Base-by-base conservation (phyloP, 92 coral and sea anemone genomes). In the Phenganax stokvisi region DNA sequence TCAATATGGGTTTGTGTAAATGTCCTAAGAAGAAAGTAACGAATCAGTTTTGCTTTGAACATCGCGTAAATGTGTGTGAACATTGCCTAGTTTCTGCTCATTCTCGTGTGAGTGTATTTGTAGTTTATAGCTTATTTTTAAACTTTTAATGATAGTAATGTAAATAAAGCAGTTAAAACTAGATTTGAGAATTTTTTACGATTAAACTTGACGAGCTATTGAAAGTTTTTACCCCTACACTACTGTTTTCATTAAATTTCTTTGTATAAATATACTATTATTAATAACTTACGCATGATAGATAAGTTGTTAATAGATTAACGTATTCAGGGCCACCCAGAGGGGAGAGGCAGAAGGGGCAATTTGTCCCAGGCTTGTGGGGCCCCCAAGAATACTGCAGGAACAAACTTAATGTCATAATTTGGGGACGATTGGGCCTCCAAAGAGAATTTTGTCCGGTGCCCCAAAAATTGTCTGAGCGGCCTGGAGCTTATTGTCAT, bases 11-110 rank as follows among this genome's bases (percentile, higher is more conserved):
- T 17, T 85, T 96, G 62, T 96, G 99, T 78, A 96, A 96, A 85
- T 96, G 99, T 74, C 96, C 99, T 13, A 96, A 92, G 90, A 96
- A 96, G 90, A 96, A 96, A 75, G 99, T 96, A 7, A 96, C 99
- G 27, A 96, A 93, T 37, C 99, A 96, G 63, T 96, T 96, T 82
- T 96, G 99, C 93, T 96, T 96, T 71, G 99, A 96, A 96, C 99
- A 96, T 84, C 99, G 99, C 52, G 97, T 96, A 57, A 96, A 96
- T 78, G 99, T 96, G 57, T 92, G 99, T 71, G 99, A 96, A 89
- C 88, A 87, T 77, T 96, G 99, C 75, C 89, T 96, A 28, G 99
- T 90, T 52, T 89, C 97, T 13, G 89, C 71, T 70, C 99, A 96
- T 79, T 88, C 99, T 0, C 83, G 88, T 87, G 99, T 96, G 80